phyloP scores from a whole-genome alignment of 2,113 vertebrate species.

The Austrofundulus limnaeus region DNA sequence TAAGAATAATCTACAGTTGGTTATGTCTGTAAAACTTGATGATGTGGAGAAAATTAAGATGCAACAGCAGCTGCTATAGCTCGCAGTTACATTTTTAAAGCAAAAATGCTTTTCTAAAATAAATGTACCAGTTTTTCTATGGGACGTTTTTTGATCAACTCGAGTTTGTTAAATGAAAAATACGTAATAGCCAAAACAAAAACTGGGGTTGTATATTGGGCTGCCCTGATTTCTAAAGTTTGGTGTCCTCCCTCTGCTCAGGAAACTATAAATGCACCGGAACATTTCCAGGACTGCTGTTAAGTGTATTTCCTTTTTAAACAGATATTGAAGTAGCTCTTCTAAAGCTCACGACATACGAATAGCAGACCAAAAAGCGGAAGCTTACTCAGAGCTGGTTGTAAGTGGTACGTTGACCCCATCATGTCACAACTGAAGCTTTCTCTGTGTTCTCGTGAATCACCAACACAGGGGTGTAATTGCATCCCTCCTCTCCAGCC shows the following conservation, averaged over 20 bases:
- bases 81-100: too few relatives aligned
- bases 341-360: constrained; percentile 4
- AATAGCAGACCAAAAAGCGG: not conserved
- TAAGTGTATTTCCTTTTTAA: not conserved
- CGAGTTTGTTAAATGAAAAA: too few relatives aligned
- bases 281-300: not conserved
- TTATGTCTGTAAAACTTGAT: too few relatives aligned
- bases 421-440: not conserved
- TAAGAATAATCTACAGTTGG: too few relatives aligned
- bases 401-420: not conserved
- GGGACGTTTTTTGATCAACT: too few relatives aligned
- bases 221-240: too few relatives aligned
- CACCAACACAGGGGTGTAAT: constrained; percentile 38
- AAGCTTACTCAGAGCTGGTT: constrained; percentile 12
- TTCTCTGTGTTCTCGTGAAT: constrained; percentile 9
- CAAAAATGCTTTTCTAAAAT: too few relatives aligned
- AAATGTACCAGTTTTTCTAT: too few relatives aligned
- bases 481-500: constrained; percentile 27
- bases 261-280: constrained; percentile 23
- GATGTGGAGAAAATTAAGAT: too few relatives aligned
- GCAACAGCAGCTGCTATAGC: too few relatives aligned
- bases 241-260: constrained; percentile 4
- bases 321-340: constrained; percentile 14
- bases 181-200: too few relatives aligned
- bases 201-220: too few relatives aligned